phyloP scores from a whole-genome alignment of 1,140 invertebrate genomes.

The Artemia franciscana region DNA sequence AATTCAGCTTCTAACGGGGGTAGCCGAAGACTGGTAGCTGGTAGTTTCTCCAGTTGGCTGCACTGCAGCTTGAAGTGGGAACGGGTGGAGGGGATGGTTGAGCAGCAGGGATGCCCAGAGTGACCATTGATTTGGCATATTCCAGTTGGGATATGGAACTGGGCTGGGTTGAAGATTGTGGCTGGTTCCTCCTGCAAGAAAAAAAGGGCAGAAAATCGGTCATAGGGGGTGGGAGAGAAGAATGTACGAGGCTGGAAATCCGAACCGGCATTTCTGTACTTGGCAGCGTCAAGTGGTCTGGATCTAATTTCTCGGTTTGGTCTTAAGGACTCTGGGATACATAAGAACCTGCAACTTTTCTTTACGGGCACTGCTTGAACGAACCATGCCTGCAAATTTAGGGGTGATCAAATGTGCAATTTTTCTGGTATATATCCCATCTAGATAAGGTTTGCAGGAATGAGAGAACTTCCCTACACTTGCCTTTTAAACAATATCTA shows the following conservation, averaged over 20 bases:
- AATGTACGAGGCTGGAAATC: background rate
- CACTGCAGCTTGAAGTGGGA: background rate
- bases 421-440: too few relatives aligned
- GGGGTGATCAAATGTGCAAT: too few relatives aligned
- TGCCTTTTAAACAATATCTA: too few relatives aligned
- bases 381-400: too few relatives aligned
- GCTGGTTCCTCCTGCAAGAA: background rate
- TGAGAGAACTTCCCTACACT: too few relatives aligned
- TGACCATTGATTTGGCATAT: background rate
- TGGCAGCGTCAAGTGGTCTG: background rate
- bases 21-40: background rate
- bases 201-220: background rate
- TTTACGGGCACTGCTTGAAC: too few relatives aligned
- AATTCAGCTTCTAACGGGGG: background rate
- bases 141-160: background rate
- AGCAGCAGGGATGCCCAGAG: background rate
- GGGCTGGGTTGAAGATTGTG: background rate
- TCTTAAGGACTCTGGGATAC: too few relatives aligned
- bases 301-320: too few relatives aligned
- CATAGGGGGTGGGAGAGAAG: background rate
- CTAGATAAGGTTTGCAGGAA: too few relatives aligned
- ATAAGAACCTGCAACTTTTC: too few relatives aligned
- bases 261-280: background rate
- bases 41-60: background rate
- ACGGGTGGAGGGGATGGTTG: background rate